Conservation (phyloP, 2,113 vertebrate genomes). For the Trogon surrucura region DNA sequence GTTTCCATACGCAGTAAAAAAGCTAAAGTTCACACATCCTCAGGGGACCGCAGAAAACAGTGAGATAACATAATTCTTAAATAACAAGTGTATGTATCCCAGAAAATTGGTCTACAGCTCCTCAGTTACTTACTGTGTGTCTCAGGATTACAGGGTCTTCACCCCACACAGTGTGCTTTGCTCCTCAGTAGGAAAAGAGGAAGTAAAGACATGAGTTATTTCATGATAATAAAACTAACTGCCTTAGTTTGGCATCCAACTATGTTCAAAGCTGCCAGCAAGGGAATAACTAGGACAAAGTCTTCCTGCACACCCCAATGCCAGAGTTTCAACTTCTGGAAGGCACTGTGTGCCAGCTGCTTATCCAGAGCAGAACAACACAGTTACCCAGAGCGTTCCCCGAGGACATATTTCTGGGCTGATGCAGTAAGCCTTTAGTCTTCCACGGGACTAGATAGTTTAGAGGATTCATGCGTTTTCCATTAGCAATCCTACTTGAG, state of each 20-base stretch:
- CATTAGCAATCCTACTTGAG: background rate
- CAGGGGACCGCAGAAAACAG: background rate
- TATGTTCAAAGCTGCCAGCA: fast-evolving
- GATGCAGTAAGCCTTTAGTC: background rate
- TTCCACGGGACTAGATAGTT: background rate
- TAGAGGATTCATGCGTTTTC: background rate
- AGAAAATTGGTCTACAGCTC: background rate
- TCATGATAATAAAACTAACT: background rate
- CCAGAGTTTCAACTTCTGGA: background rate
- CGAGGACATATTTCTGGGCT: background rate
- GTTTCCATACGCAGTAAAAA: background rate
- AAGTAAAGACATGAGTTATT: background rate
- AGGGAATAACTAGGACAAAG: background rate
- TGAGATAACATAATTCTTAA: background rate
- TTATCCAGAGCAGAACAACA: background rate
- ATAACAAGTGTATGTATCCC: background rate
- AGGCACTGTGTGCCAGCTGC: background rate
- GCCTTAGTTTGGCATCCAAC: background rate
- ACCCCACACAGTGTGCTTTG: background rate
- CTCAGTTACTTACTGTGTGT: too few relatives aligned
- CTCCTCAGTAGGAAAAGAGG: background rate
- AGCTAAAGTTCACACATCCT: background rate
- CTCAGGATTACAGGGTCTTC: background rate
- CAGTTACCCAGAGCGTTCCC: background rate
- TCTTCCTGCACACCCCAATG: background rate